Evolutionary conservation across 2,797 vertebrate genomes (phyloP).

Genomic region (Enteromius argenteus): DNA sequence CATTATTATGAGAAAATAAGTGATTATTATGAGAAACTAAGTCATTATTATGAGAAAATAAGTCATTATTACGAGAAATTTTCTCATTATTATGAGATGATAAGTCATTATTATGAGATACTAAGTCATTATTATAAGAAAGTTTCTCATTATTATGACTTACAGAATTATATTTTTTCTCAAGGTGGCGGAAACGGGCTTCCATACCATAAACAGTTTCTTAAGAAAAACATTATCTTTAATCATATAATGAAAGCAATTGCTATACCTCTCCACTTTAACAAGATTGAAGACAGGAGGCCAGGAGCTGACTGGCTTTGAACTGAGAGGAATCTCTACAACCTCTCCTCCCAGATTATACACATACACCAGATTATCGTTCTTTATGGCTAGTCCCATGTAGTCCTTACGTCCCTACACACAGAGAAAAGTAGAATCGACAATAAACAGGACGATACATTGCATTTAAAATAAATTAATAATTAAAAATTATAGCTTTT

Average conservation of each 20-base stretch:
- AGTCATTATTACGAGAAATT: too few relatives aligned
- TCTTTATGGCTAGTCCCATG: slow-evolving; percentile 95
- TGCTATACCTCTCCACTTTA: slow-evolving; percentile 91
- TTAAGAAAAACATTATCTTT: not conserved
- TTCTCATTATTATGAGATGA: too few relatives aligned
- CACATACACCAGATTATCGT: slow-evolving; percentile 91
- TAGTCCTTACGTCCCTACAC: slow-evolving; percentile 89
- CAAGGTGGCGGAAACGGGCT: too few relatives aligned
- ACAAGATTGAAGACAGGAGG: slow-evolving; percentile 93
- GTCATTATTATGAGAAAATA: too few relatives aligned
- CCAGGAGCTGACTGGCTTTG: slow-evolving; percentile 96
- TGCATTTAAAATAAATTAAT: not conserved
- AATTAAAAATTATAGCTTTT: not conserved
- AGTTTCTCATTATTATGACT: too few relatives aligned
- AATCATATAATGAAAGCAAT: not conserved
- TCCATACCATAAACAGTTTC: not conserved
- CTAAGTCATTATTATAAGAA: too few relatives aligned
- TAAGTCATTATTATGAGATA: too few relatives aligned
- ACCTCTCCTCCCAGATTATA: slow-evolving; percentile 92
- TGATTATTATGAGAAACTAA: too few relatives aligned
- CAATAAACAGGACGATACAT: not conserved
- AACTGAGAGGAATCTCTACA: slow-evolving; percentile 91
- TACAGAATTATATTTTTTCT: too few relatives aligned
- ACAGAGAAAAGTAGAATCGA: slow-evolving; percentile 1
- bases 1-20: too few relatives aligned